These are phyloP conservation scores for Anableps anableps DNA, from an alignment of 2,797 vertebrate genomes.

Conservation along the genomic window DNA sequence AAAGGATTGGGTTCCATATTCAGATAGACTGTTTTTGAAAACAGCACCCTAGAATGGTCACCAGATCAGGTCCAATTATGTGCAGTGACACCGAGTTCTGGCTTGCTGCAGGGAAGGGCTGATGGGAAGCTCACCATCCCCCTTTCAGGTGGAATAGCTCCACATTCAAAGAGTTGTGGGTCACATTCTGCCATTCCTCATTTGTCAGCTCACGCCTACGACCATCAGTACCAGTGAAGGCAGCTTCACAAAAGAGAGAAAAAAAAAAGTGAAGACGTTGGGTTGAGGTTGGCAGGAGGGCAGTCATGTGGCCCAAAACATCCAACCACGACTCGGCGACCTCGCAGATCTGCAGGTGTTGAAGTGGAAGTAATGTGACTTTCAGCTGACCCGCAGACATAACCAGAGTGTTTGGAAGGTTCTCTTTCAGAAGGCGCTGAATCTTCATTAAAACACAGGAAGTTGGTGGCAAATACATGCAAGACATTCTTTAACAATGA, in stretches of 20 bases:
- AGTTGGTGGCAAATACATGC: background rate
- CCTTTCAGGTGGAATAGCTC: conserved; percentile 47
- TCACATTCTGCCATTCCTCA: conserved; percentile 84
- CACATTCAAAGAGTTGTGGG: conserved; percentile 75
- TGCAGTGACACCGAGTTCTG: conserved; percentile 10
- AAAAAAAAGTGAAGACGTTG: conserved; percentile 11
- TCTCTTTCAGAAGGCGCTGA: background rate
- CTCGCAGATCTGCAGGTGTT: conserved; percentile 87
- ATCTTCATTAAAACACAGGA: background rate
- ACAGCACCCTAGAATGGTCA: conserved; percentile 15
- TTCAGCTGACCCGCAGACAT: conserved; percentile 76
- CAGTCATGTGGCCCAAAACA: conserved; percentile 74
- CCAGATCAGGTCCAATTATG: conserved; percentile 28
- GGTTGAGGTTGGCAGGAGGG: conserved; percentile 24
- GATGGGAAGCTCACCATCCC: conserved; percentile 27
- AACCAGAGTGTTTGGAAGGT: conserved; percentile 33
- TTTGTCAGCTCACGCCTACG: conserved; percentile 82
- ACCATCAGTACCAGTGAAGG: conserved; percentile 37
- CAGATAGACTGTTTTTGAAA: background rate
- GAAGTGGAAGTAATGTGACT: conserved; percentile 86
- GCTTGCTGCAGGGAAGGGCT: conserved; percentile 1
- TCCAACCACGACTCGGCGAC: conserved; percentile 77
- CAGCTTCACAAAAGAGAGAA: background rate
- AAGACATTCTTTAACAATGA: background rate
- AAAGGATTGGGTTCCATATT: background rate